These are phyloP conservation scores for Lophotriccus pileatus DNA, from an alignment of 2,797 vertebrate species.

Conservation along the genomic window DNA sequence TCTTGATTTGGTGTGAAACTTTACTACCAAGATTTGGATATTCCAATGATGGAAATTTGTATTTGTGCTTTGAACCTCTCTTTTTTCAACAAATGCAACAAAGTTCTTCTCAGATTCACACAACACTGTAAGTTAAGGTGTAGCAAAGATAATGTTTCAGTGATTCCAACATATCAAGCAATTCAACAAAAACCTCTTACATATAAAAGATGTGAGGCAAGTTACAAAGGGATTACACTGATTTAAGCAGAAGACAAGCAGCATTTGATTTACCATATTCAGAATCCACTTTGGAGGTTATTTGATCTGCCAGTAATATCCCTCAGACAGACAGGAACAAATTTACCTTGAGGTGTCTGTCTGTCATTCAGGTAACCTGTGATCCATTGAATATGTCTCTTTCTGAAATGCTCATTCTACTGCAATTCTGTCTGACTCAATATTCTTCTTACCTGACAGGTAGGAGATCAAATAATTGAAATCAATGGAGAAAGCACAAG, in stretches of 20 bases:
- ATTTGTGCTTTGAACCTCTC: not conserved
- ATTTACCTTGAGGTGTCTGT: constrained; percentile 51
- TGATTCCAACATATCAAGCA: not conserved
- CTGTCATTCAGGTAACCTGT: constrained; percentile 45
- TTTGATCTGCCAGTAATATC: constrained; percentile 42
- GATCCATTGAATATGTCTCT: constrained; percentile 27
- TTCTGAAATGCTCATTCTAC: constrained; percentile 43
- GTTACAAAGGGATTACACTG: not conserved
- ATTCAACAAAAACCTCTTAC: not conserved
- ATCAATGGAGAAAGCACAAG: constrained; percentile 97
- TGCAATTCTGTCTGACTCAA: constrained; percentile 59
- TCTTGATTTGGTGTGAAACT: not conserved
- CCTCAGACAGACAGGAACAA: constrained; percentile 51
- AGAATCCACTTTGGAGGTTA: not conserved
- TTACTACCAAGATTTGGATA: not conserved
- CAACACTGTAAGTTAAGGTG: not conserved
- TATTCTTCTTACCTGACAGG: constrained; percentile 78
- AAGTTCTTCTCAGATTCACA: not conserved
- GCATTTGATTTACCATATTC: constrained; percentile 5
- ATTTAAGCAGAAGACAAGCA: not conserved
- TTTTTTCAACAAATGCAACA: not conserved
- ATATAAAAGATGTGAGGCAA: not conserved
- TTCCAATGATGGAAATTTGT: not conserved
- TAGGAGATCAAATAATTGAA: constrained; percentile 99
- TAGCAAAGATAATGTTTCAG: not conserved